Percentiles rank a stretch among this genome's conserved stretches.
These are phyloP conservation scores for Archips crataeganus DNA, from an alignment of 2,888 invertebrate genomes.

Conservation along the genomic window DNA sequence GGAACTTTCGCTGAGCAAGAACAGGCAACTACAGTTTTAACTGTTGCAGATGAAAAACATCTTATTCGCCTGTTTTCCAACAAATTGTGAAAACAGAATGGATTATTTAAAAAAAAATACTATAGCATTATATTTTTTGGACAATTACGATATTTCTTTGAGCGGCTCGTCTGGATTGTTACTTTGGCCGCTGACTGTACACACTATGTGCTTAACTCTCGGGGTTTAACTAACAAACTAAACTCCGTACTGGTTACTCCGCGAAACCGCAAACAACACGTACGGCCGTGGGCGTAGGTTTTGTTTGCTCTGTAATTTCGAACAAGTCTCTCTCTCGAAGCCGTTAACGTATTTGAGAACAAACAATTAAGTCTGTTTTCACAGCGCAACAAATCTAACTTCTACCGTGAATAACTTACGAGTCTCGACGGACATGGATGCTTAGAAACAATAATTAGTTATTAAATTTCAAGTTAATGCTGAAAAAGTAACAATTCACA, in stretches of 20 bases:
- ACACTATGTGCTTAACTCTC: constrained; percentile 8
- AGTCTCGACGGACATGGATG: constrained; percentile 34
- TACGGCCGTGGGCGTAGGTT: constrained; percentile 17
- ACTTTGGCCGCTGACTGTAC: constrained; percentile 2
- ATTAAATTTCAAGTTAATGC: not conserved
- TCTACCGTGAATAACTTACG: constrained; percentile 29
- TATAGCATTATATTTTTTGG: not conserved
- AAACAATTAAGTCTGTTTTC: not conserved
- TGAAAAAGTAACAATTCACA: not conserved
- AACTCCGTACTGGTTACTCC: constrained; percentile 2
- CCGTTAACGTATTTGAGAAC: constrained; percentile 12
- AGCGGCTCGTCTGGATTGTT: not conserved
- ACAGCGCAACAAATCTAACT: constrained; percentile 6
- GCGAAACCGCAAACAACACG: not conserved
- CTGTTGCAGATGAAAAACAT: not conserved
- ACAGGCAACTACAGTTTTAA: not conserved
- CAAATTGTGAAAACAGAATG: too few species aligned
- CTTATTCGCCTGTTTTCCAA: too few species aligned
- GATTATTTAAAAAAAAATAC: not conserved
- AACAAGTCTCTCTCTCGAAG: constrained; percentile 35
- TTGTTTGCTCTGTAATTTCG: constrained; percentile 31
- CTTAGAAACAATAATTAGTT: constrained; percentile 23
- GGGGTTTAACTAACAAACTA: not conserved
- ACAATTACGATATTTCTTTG: not conserved
- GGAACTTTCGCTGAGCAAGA: not conserved